Evolutionary conservation across 1,140 invertebrate species (phyloP), one percentile per base, ranked within the genome.

Genomic region (Spodoptera litura): DNA sequence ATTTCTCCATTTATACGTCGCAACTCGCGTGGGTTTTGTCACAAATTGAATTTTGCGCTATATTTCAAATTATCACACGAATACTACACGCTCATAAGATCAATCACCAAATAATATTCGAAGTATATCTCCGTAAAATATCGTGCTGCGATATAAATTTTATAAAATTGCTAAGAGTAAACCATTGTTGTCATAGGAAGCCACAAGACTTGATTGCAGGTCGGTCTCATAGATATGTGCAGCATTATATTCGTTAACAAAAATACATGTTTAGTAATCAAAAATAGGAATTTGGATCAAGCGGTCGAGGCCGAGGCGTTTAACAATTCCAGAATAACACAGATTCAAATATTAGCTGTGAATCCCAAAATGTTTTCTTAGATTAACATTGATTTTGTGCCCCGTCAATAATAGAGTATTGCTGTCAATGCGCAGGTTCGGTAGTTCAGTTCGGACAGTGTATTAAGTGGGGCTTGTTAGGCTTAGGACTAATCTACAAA

Each of bases 161-260:
- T 56, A 56, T 9, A 56, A 20, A 56, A 56, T 56, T n/a, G 20
- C 5, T 56, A 56, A 56, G 10, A 68, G 6, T n/a, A 13, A 2
- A 66, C 62, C 20, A 27, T 31, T 68, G 25, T 51, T 49, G 15
- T 20, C 12, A 6, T 66, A n/a, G 4, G 44, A 66, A 66, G 44
- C 61, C 61, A 62, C 35, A 62, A 35, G 4, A 52, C 38, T 64
- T 25, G 38, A 44, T 51, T 25, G 66, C 53, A 71, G 66, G 66
- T 52, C 44, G 20, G 25, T 71, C 35, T 55, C 27, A 71, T 71
- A 71, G 66, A 71, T 71, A 71, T 71, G 66, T 71, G 68, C 68
- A 71, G 27, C 68, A 5, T 55, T 55, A 35, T 56, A 71, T 35
- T 27, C 52, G 55, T 55, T 71, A 71, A 71, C 68, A 71, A 71